Percentiles rank a stretch among this genome's conserved stretches.
phyloP scores from a whole-genome alignment of 2,888 invertebrate genomes.

The Amorpha juglandis region DNA sequence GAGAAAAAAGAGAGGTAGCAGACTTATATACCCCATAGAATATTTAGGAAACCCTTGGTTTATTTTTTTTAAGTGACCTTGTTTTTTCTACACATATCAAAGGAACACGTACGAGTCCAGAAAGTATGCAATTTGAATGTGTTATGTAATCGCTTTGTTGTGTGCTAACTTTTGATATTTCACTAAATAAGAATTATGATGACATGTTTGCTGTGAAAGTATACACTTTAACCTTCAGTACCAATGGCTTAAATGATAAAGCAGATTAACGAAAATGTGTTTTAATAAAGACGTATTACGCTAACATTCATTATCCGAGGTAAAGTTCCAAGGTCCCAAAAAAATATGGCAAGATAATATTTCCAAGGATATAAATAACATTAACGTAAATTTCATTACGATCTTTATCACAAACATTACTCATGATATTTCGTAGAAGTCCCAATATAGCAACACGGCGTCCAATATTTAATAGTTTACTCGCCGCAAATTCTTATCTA shows the following conservation, averaged over 20 bases:
- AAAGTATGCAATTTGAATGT: too few species aligned
- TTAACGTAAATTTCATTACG: neutral
- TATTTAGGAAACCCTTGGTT: too few species aligned
- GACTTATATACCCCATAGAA: too few species aligned
- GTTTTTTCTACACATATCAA: too few species aligned
- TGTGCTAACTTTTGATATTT: neutral
- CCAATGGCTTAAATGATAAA: neutral
- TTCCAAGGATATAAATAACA: neutral
- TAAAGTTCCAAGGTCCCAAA: slow-evolving; percentile 6
- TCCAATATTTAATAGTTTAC: neutral
- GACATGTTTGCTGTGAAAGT: neutral
- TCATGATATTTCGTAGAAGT: neutral
- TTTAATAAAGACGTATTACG: neutral
- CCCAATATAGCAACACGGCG: neutral
- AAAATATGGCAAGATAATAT: slow-evolving; percentile 2
- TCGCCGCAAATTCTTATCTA: slow-evolving; percentile 21
- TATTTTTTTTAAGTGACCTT: too few species aligned
- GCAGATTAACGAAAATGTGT: too few species aligned
- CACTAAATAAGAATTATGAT: neutral
- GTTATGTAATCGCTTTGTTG: too few species aligned
- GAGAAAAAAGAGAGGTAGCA: too few species aligned
- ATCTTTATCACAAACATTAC: neutral
- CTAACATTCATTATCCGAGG: slow-evolving; percentile 1
- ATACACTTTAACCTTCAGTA: neutral
- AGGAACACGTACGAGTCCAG: too few species aligned